A percentile compares a stretch with the other conserved stretches of the same genome.
Evolutionary conservation across 1,140 invertebrate genomes (phyloP).

Genomic region (Spodoptera frugiperda): DNA sequence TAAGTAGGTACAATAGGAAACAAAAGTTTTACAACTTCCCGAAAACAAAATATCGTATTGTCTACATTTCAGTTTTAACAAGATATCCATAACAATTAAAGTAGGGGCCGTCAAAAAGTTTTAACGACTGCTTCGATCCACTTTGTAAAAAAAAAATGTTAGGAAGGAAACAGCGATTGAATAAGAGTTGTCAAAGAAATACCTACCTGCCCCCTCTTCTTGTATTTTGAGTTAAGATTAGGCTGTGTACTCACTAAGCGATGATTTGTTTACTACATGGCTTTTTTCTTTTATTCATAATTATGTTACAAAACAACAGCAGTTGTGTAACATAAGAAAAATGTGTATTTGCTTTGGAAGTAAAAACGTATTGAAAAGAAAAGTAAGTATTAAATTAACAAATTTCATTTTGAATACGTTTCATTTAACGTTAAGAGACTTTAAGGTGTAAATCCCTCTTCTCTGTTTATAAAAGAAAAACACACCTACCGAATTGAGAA

Average conservation of each 20-base stretch:
- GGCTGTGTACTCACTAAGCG: background rate
- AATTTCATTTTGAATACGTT: no score
- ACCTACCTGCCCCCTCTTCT: constrained; percentile 32
- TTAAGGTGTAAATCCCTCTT: no score
- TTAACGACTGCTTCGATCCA: constrained; percentile 68
- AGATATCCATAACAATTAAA: constrained; percentile 77
- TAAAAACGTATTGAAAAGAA: no score
- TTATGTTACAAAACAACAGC: background rate
- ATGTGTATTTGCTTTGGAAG: no score
- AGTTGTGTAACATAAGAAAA: no score
- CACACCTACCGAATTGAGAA: no score
- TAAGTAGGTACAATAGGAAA: constrained; percentile 1
- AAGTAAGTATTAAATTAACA: no score
- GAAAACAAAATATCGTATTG: constrained; percentile 44
- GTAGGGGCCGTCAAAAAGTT: constrained; percentile 70
- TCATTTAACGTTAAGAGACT: no score
- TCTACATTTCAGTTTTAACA: constrained; percentile 54
- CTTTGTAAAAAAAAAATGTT: constrained; percentile 61
- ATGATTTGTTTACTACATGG: background rate
- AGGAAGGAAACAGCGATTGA: constrained; percentile 65
- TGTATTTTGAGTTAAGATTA: constrained; percentile 24
- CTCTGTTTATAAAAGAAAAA: no score
- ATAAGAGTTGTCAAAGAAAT: constrained; percentile 58
- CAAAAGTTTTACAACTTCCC: background rate
- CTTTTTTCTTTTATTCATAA: background rate